phyloP scores from a whole-genome alignment of 1,140 invertebrate genomes.

The Mizuhopecten yessoensis region DNA sequence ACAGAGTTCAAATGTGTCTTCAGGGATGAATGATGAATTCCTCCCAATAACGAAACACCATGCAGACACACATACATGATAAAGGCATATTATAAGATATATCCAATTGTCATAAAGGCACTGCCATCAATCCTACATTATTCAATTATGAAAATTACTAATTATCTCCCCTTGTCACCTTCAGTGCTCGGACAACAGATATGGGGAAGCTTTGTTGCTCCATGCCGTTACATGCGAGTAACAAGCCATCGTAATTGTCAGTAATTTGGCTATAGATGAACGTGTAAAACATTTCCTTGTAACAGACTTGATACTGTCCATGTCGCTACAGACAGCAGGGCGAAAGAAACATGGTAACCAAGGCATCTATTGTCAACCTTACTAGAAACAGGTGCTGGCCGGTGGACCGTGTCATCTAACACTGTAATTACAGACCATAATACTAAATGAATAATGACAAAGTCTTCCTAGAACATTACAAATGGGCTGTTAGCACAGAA shows the following conservation, averaged over 20 bases:
- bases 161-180: conserved; percentile 25
- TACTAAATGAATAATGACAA: conserved; percentile 36
- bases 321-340: neutral
- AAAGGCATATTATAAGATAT: neutral
- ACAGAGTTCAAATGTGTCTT: too few relatives aligned
- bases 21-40: neutral
- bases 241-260: neutral
- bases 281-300: neutral
- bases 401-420: neutral
- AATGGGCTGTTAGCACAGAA: neutral
- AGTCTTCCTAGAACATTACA: neutral
- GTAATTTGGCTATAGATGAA: neutral
- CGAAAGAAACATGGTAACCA: neutral
- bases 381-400: neutral
- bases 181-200: neutral
- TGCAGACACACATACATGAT: neutral
- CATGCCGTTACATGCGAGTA: neutral
- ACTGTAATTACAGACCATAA: conserved; percentile 4
- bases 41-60: neutral
- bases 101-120: neutral
- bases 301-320: neutral
- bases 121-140: neutral
- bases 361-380: neutral
- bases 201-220: neutral
- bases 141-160: neutral